Evolutionary conservation across 2,888 invertebrate species (phyloP), one percentile per base, ranked within the genome.

Genomic region (Cylloceria caligata): DNA sequence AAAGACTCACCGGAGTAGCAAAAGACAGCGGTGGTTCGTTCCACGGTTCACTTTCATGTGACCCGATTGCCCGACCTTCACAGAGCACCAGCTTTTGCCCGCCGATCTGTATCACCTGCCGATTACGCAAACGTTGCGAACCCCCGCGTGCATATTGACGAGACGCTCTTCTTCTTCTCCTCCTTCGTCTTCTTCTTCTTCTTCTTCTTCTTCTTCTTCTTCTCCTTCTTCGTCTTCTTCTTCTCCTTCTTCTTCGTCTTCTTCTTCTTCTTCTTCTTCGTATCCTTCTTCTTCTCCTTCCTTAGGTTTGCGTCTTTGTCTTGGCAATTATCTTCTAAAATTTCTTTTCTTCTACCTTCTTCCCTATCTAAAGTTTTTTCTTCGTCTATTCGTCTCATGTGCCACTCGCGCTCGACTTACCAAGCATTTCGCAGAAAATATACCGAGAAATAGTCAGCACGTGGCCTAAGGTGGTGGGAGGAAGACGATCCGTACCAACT

Each of bases 1-100:
- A 68, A 73, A 79, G 42, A 57, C 36, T 52, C 42, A 52, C 27
- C 49, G 9, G 34, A 19, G 36, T 42, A 69, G 1, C 30, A 39
- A 55, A 27, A 36, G 71, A 42, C 64, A 21, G 39, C 34, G 16
- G 34, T 24, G 4, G 3, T n/a, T 4, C 9, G 19, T 19, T 39
- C 24, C 57, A 55, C 71, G 57, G 71, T 71, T 71, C 87, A 87
- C 90, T 90, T 89, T 90, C 88, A 87, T 88, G 83, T 82, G 88
- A 88, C 87, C 88, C 88, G 88, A 87, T 89, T 89, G 88, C 80
- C 55, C 88, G 90, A 90, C 90, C 89, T 90, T 90, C 90, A 83
- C 80, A 34, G 73, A 69, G 62, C 75, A 75, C 81, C 64, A 74
- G 69, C 85, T 80, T 84, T 86, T 83, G 82, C 84, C 85, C 86